Evolutionary conservation across 2,113 vertebrate species (phyloP).

Genomic region (Cynopterus brachyotis): DNA sequence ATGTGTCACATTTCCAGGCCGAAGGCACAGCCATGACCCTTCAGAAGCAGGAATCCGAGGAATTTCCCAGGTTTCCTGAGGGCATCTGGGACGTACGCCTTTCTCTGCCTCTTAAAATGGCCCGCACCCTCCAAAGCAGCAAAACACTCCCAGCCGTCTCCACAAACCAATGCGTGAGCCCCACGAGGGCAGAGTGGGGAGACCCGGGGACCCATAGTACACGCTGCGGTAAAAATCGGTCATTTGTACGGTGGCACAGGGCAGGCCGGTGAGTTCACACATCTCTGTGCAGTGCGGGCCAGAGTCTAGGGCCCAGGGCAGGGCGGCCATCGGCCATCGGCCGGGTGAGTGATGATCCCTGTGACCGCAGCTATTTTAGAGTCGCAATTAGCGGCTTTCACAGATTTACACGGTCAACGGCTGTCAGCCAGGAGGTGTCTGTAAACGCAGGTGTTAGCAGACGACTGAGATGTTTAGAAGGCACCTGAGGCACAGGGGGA

Average conservation of each 20-base stretch:
- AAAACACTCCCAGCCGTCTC: background rate
- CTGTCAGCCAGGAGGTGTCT: background rate
- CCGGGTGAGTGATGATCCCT: background rate
- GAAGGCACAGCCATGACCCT: background rate
- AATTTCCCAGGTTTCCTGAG: constrained; percentile 62
- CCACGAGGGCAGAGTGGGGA: background rate
- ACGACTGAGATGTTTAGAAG: background rate
- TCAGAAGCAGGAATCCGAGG: constrained; percentile 52
- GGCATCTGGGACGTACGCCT: background rate
- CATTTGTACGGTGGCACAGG: background rate
- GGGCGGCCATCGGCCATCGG: background rate
- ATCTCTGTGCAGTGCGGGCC: background rate
- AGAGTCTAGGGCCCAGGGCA: background rate
- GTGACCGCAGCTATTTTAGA: background rate
- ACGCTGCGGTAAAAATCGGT: background rate
- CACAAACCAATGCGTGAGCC: background rate
- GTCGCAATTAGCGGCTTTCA: background rate
- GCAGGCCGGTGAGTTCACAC: background rate
- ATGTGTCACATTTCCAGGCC: background rate
- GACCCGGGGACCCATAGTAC: background rate
- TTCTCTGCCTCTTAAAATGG: background rate
- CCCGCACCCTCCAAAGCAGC: background rate
- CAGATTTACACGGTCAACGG: background rate
- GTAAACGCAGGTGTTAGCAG: background rate
- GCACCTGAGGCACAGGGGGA: background rate